Evolutionary conservation across 2,797 vertebrate species (phyloP), one percentile per base, ranked within the genome.

Genomic region (Acipenser transmontanus): DNA sequence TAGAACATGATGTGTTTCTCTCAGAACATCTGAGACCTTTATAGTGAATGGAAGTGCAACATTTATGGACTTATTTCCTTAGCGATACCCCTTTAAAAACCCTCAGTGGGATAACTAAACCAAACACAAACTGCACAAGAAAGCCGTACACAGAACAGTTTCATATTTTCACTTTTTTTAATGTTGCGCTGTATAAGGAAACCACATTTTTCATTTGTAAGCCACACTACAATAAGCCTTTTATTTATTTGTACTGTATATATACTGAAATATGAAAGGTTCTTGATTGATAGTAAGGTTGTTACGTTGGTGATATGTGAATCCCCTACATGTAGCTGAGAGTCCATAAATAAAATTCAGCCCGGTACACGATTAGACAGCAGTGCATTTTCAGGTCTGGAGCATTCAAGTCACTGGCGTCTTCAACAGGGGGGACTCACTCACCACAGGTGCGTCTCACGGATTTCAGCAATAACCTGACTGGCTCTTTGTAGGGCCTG

Each of bases 371-470:
- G 85, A 87, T 82, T 80, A 74, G 70, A 85, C 86, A 90, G 61
- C 81, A 87, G 86, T 85, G 91, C 82, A 83, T 83, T 78, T 81
- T 74, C 50, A 80, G 71, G 77, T 81, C 81, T 88, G 77, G 79
- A 78, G 72, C 79, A 75, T 82, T 81, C 56, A 76, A 84, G 82
- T 81, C 80, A 76, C 59, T 66, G 65, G 66, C 78, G 79, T 76
- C 74, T 81, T 72, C 74, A 66, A 71, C 73, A 51, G 66, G 20
- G 20, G 70, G 74, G 64, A 67, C 67, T n/a, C 64, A 75, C 83
- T 98, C 92, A 99, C 97, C 97, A 99, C 77, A 99, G 78, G 80
- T 99, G 97, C 14, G 95, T 98, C 85, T 99, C 97, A 76, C 96
- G 87, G 75, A 99, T 97, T 84, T 99, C 97, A 51, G 96, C 96